Conservation (phyloP, 1,140 invertebrate genomes). For the Panagrolaimus sp. region DNA sequence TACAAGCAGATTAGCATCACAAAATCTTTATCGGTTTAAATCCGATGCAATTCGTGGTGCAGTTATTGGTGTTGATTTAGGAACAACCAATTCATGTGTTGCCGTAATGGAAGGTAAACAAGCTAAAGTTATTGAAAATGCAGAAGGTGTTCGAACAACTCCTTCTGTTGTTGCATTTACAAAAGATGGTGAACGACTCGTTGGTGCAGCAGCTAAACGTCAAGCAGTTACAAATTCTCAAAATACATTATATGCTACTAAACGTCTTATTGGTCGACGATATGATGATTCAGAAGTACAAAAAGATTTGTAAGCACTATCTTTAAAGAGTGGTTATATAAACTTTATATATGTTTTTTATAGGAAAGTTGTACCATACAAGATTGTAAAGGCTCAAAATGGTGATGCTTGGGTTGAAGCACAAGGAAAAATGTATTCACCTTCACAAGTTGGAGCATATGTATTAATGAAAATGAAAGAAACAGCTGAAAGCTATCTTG, state of each 20-base stretch:
- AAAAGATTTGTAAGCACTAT: slow-evolving; percentile 76
- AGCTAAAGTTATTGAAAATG: slow-evolving; percentile 84
- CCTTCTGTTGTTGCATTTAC: slow-evolving; percentile 91
- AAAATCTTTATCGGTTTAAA: no score
- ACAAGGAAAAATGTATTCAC: slow-evolving; percentile 88
- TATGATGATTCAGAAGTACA: slow-evolving; percentile 93
- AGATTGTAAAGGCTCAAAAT: slow-evolving; percentile 92
- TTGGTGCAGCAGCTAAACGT: slow-evolving; percentile 95
- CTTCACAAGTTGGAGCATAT: slow-evolving; percentile 89
- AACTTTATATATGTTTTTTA: slow-evolving; percentile 23
- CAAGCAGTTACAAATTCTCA: slow-evolving; percentile 97
- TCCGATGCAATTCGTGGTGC: slow-evolving; percentile 69
- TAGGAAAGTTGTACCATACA: slow-evolving; percentile 87
- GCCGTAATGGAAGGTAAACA: slow-evolving; percentile 94
- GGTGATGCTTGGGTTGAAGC: slow-evolving; percentile 99
- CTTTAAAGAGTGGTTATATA: not conserved
- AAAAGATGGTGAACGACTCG: slow-evolving; percentile 80
- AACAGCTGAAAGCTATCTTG: slow-evolving; percentile 82
- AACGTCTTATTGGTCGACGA: slow-evolving; percentile 86
- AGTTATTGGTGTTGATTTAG: slow-evolving; percentile 94
- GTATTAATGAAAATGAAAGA: slow-evolving; percentile 92
- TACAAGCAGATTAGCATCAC: no score
- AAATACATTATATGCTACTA: slow-evolving; percentile 98
- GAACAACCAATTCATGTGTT: slow-evolving; percentile 93
- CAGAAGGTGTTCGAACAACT: slow-evolving; percentile 86